Evolutionary conservation across 2,888 invertebrate genomes (phyloP).

Genomic region (Drosophila parthenogenetica): DNA sequence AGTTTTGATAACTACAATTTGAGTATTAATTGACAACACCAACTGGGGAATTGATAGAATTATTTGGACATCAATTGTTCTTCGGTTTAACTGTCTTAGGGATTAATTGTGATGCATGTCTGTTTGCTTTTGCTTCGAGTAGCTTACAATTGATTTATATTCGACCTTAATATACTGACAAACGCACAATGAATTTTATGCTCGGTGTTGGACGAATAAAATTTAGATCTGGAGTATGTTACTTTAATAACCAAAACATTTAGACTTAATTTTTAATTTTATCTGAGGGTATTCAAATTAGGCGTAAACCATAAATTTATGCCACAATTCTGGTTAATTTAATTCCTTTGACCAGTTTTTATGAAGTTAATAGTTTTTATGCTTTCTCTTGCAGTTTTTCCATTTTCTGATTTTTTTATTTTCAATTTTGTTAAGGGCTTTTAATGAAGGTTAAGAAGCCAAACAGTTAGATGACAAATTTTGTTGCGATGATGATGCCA

Average conservation of each 20-base stretch:
- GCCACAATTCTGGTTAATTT: too few relatives aligned
- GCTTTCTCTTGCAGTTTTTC: neutral
- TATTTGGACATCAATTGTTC: slow-evolving; percentile 30
- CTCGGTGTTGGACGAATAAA: too few relatives aligned
- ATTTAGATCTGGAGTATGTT: too few relatives aligned
- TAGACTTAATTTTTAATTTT: too few relatives aligned
- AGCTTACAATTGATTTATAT: slow-evolving; percentile 38
- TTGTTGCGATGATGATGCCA: slow-evolving; percentile 15
- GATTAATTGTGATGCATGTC: slow-evolving; percentile 40
- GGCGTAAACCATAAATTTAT: too few relatives aligned
- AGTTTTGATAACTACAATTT: slow-evolving; percentile 51
- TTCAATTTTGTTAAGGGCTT: neutral
- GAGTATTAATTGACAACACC: slow-evolving; percentile 54
- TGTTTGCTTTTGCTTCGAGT: slow-evolving; percentile 2
- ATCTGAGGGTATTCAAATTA: too few relatives aligned
- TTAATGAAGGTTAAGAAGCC: slow-evolving; percentile 1
- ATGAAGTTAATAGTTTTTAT: too few relatives aligned
- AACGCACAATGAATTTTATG: neutral
- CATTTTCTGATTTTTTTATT: neutral
- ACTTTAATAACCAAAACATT: too few relatives aligned
- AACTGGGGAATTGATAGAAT: slow-evolving; percentile 49
- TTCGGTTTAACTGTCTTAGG: slow-evolving; percentile 18
- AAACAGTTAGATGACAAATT: slow-evolving; percentile 6
- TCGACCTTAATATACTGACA: slow-evolving; percentile 21
- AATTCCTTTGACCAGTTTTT: too few relatives aligned